Evolutionary conservation across 2,797 vertebrate genomes (phyloP).

Genomic region (Amblyraja radiata): DNA sequence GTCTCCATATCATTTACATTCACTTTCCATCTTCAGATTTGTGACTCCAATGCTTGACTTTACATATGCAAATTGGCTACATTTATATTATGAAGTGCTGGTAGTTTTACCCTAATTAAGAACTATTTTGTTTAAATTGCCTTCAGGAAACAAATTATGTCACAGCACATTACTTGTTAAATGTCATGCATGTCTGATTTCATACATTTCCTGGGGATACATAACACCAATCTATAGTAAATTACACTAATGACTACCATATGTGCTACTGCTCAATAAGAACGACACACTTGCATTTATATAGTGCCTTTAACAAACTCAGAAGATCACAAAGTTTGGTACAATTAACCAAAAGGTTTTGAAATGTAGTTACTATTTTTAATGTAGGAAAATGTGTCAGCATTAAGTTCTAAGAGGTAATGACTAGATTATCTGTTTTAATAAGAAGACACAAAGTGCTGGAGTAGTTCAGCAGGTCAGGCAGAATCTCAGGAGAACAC

Average conservation of each 20-base stretch:
- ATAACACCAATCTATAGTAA: slow-evolving; percentile 24
- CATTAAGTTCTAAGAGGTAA: not conserved
- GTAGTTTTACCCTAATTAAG: slow-evolving; percentile 34
- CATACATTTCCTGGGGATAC: not conserved
- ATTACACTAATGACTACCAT: slow-evolving; percentile 25
- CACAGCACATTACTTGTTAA: slow-evolving; percentile 28
- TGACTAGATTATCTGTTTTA: not conserved
- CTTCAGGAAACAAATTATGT: slow-evolving; percentile 26
- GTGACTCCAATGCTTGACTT: not conserved
- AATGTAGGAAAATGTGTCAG: not conserved
- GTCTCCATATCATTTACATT: not conserved
- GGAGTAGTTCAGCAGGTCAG: too few relatives aligned
- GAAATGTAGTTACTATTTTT: not conserved
- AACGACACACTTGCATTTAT: not conserved
- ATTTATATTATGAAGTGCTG: slow-evolving; percentile 26
- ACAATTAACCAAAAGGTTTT: not conserved
- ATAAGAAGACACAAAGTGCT: too few relatives aligned
- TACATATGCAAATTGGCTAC: not conserved
- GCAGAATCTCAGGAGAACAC: too few relatives aligned
- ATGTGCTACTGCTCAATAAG: not conserved
- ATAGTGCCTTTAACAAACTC: not conserved
- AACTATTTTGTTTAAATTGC: slow-evolving; percentile 31
- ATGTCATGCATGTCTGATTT: slow-evolving; percentile 30
- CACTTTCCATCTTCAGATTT: not conserved
- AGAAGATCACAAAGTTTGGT: not conserved